Conservation (phyloP, 2,113 vertebrate species). For the Lycaon pictus region DNA sequence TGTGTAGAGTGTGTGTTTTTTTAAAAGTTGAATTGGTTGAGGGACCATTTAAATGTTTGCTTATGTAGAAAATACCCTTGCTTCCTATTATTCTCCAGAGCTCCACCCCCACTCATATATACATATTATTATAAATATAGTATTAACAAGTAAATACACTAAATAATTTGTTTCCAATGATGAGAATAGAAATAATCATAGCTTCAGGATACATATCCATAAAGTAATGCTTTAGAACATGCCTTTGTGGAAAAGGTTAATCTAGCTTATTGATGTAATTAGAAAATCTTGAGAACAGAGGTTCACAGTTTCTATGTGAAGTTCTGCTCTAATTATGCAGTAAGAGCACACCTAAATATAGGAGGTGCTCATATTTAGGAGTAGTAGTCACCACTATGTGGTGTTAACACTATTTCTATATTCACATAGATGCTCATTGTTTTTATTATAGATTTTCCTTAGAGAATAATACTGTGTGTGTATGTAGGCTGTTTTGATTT, state of each 20-base stretch:
- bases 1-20: conserved; percentile 39
- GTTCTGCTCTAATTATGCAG: conserved; percentile 64
- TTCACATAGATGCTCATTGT: background rate
- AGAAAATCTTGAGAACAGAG: conserved; percentile 75
- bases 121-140: background rate
- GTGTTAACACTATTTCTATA: background rate
- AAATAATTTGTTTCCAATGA: conserved; percentile 37
- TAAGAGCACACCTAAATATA: conserved; percentile 63
- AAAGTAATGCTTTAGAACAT: background rate
- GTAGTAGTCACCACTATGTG: conserved; percentile 15
- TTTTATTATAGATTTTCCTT: conserved; percentile 46
- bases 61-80: conserved; percentile 44
- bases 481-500: background rate
- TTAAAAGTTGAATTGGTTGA: conserved; percentile 41
- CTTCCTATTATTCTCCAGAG: conserved; percentile 42
- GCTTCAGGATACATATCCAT: conserved; percentile 26
- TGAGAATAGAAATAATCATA: conserved; percentile 55
- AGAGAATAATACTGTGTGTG: background rate
- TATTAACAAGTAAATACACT: background rate
- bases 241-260: conserved; percentile 62
- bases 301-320: conserved; percentile 65
- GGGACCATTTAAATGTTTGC: conserved; percentile 43
- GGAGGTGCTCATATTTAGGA: conserved; percentile 67
- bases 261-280: conserved; percentile 60
- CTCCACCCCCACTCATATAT: background rate